Evolutionary conservation across 2,888 invertebrate genomes (phyloP).

Genomic region (Spodoptera picta): DNA sequence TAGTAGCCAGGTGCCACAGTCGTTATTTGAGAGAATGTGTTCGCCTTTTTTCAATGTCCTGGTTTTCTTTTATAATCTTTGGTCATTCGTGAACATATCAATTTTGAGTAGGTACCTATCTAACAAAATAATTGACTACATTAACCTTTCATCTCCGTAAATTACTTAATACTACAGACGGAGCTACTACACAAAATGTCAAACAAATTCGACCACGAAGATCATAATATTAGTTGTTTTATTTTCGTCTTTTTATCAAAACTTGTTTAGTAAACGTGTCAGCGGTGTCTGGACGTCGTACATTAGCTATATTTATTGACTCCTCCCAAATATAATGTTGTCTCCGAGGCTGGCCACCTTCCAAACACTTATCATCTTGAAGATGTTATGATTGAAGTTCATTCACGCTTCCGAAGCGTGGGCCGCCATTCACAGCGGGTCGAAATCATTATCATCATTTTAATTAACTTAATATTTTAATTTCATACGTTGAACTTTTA

Average conservation of each 20-base stretch:
- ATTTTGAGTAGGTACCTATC: too few species aligned
- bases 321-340: conserved; percentile 63
- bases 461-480: neutral
- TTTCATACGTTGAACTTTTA: too few species aligned
- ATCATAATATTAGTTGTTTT: conserved; percentile 37
- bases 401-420: conserved; percentile 59
- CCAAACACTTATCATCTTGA: conserved; percentile 67
- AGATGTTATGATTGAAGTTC: conserved; percentile 63
- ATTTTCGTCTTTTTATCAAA: conserved; percentile 60
- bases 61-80: too few species aligned
- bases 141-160: conserved; percentile 34
- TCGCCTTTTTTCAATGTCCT: too few species aligned
- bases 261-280: conserved; percentile 78
- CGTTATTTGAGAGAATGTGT: too few species aligned
- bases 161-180: conserved; percentile 21
- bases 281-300: conserved; percentile 72
- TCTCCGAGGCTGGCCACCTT: conserved; percentile 61
- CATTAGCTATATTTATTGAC: conserved; percentile 75
- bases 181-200: conserved; percentile 25
- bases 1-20: too few species aligned
- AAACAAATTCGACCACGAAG: conserved; percentile 22
- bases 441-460: conserved; percentile 1
- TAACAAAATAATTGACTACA: conserved; percentile 1
- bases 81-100: too few species aligned
- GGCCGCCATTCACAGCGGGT: conserved; percentile 55